Conservation (phyloP, 2,113 vertebrate species). For the Noturus placidus region DNA sequence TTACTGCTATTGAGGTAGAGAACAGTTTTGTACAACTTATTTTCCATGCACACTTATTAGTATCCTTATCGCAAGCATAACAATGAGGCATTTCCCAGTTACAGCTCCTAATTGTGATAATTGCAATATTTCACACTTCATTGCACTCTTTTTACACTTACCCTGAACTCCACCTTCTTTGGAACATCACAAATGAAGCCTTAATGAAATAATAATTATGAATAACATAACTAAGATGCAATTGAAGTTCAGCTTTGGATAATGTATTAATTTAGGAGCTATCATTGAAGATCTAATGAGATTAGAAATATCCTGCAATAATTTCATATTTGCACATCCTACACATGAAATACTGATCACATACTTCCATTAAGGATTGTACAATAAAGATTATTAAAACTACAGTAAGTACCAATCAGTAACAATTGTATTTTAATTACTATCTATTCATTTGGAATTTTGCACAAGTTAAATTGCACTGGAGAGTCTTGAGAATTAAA, state of each 20-base stretch:
- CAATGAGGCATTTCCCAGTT: background rate
- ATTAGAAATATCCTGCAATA: background rate
- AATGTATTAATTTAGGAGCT: background rate
- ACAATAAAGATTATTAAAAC: background rate
- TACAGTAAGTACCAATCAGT: background rate
- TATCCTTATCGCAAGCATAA: background rate
- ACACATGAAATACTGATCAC: background rate
- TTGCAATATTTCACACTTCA: background rate
- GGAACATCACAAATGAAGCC: slow-evolving; percentile 26
- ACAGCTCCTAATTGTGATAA: background rate
- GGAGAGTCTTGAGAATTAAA: background rate
- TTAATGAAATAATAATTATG: slow-evolving; percentile 33
- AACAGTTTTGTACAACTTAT: background rate
- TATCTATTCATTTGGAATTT: background rate
- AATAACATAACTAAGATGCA: slow-evolving; percentile 3
- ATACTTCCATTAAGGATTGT: background rate
- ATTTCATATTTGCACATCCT: background rate
- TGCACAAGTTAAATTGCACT: background rate
- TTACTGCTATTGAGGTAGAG: background rate
- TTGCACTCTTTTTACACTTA: background rate
- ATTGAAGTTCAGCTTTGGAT: slow-evolving; percentile 15
- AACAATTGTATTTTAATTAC: background rate
- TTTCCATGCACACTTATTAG: background rate
- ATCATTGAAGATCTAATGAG: slow-evolving; percentile 29
- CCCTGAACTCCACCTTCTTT: slow-evolving; percentile 1